phyloP scores from a whole-genome alignment of 2,888 invertebrate species.

The Lithophane ornitopus region DNA sequence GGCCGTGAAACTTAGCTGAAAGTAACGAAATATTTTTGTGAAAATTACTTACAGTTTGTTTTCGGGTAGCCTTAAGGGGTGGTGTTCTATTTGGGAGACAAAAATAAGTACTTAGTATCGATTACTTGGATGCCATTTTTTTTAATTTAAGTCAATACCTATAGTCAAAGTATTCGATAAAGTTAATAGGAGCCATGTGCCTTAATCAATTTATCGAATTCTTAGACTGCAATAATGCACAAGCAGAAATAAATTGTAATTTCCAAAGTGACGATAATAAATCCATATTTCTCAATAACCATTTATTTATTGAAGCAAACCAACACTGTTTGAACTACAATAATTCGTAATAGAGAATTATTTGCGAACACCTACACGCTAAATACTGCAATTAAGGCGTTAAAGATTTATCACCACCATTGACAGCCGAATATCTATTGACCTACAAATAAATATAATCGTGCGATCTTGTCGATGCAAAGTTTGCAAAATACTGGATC shows the following conservation, averaged over 20 bases:
- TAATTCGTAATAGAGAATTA: slow-evolving; percentile 33
- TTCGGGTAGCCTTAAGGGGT: slow-evolving; percentile 1
- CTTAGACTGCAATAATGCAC: background rate
- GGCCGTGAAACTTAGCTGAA: slow-evolving; percentile 79
- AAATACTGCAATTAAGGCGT: slow-evolving; percentile 53
- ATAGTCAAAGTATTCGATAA: background rate
- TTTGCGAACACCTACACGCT: slow-evolving; percentile 54
- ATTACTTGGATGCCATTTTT: background rate
- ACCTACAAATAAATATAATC: slow-evolving; percentile 42
- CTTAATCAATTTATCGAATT: background rate
- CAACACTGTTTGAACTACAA: slow-evolving; percentile 13
- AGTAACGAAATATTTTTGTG: slow-evolving; percentile 60
- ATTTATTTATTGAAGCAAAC: slow-evolving; percentile 19
- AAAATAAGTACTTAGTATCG: background rate
- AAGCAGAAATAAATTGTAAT: background rate
- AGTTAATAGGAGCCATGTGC: background rate
- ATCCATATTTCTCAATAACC: slow-evolving; percentile 14
- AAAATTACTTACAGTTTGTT: slow-evolving; percentile 53
- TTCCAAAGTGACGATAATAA: slow-evolving; percentile 17
- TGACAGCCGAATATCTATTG: slow-evolving; percentile 53
- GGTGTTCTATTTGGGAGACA: background rate
- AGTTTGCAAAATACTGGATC: slow-evolving; percentile 51
- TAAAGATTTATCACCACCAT: slow-evolving; percentile 49
- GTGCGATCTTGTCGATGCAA: slow-evolving; percentile 20
- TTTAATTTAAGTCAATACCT: background rate